Conservation (phyloP, 1,140 invertebrate species). For the Nixonia krombeini region DNA sequence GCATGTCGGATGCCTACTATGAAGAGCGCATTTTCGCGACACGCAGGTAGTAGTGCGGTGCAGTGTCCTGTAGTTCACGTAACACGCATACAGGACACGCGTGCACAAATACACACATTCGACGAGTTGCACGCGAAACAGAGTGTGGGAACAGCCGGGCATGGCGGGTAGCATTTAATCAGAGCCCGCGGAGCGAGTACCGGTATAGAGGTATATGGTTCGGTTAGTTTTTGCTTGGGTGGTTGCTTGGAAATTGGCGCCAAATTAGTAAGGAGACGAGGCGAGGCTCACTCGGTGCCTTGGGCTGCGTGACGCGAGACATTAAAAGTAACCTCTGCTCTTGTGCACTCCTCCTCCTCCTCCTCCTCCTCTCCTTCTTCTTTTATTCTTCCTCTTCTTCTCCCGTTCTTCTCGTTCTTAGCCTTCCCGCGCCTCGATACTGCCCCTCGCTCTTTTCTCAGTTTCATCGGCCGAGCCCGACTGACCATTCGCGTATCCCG, state of each 20-base stretch:
- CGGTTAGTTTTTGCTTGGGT: constrained; percentile 71
- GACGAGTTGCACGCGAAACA: constrained; percentile 43
- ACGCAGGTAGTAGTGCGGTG: constrained; percentile 36
- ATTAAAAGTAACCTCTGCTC: constrained; percentile 72
- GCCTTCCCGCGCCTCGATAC: constrained; percentile 30
- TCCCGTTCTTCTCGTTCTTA: constrained; percentile 27
- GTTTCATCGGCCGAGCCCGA: neutral
- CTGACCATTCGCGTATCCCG: constrained; percentile 23
- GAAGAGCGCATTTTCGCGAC: constrained; percentile 36
- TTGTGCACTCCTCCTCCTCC: constrained; percentile 56
- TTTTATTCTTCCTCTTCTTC: constrained; percentile 32
- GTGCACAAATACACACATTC: constrained; percentile 43
- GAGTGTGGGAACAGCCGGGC: constrained; percentile 61
- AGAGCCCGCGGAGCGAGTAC: constrained; percentile 58
- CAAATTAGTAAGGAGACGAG: constrained; percentile 73
- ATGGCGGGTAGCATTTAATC: constrained; percentile 71
- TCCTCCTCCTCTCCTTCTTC: constrained; percentile 14
- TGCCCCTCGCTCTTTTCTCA: constrained; percentile 21
- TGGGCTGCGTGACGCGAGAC: constrained; percentile 70
- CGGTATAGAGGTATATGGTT: constrained; percentile 67
- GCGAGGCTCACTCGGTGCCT: constrained; percentile 57
- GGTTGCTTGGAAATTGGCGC: constrained; percentile 72
- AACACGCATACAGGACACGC: constrained; percentile 47
- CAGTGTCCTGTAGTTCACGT: constrained; percentile 40
- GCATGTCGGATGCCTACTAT: constrained; percentile 22